These are phyloP conservation scores for Trachymyrmex cornetzi DNA, from an alignment of 1,140 invertebrate genomes.

Conservation along the genomic window DNA sequence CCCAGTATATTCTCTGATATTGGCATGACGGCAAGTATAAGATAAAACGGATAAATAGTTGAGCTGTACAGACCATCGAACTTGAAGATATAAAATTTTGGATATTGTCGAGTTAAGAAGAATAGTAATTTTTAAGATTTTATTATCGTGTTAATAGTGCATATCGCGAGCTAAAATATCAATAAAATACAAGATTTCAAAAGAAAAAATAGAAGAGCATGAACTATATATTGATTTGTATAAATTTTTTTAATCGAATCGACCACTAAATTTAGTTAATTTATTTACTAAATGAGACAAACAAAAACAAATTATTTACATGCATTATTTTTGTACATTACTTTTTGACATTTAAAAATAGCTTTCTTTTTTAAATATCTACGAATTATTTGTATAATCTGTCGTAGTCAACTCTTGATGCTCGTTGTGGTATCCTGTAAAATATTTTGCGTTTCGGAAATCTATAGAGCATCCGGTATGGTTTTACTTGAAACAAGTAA, in stretches of 20 bases:
- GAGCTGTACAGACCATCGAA: constrained; percentile 5
- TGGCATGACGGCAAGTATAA: constrained; percentile 24
- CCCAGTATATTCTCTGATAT: constrained; percentile 38
- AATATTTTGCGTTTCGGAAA: constrained; percentile 6
- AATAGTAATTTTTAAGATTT: background rate
- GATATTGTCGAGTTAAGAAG: background rate
- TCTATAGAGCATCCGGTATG: background rate
- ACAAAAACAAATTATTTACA: no score
- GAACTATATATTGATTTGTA: background rate
- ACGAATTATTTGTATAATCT: background rate
- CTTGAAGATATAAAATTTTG: background rate
- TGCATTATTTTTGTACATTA: background rate
- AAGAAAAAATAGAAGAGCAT: background rate
- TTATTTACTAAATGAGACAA: background rate
- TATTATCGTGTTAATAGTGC: background rate
- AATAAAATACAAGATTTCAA: background rate
- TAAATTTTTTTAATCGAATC: no score
- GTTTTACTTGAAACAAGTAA: constrained; percentile 36
- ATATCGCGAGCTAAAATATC: background rate
- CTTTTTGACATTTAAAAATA: constrained; percentile 34
- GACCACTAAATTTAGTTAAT: no score
- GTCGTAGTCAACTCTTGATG: background rate
- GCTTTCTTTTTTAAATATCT: background rate
- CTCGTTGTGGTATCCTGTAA: background rate
- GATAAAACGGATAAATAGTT: constrained; percentile 25